These are phyloP conservation scores for Neopelma chrysocephalum DNA, from an alignment of 2,797 vertebrate species.

Conservation along the genomic window DNA sequence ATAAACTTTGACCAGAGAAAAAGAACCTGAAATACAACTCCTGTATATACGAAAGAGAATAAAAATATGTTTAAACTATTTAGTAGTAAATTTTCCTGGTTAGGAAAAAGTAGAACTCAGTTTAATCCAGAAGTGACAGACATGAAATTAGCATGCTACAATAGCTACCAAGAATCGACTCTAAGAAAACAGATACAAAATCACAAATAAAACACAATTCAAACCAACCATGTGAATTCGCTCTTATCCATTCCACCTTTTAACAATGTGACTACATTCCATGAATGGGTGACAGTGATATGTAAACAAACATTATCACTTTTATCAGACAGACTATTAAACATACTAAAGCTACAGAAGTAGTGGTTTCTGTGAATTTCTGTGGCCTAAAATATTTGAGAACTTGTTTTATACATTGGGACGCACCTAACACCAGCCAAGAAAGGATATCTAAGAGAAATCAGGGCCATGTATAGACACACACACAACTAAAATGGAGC, in stretches of 20 bases:
- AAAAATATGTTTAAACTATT: neutral
- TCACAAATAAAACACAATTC: neutral
- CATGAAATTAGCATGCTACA: neutral
- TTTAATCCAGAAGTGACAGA: neutral
- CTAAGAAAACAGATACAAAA: neutral
- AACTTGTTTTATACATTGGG: neutral
- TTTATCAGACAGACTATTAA: neutral
- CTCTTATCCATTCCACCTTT: neutral
- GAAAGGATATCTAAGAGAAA: neutral
- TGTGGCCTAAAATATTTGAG: neutral
- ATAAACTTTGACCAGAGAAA: neutral
- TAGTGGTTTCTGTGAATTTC: neutral
- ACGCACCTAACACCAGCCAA: neutral
- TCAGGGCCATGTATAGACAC: accelerated
- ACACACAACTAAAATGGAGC: neutral
- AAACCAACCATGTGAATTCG: neutral
- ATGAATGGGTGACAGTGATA: neutral
- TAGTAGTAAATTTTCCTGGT: neutral
- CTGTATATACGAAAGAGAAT: neutral
- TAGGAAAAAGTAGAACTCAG: neutral
- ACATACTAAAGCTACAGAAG: neutral
- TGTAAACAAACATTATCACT: neutral
- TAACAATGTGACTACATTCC: neutral
- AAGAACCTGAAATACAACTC: neutral
- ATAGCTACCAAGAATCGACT: neutral